A percentile compares a stretch with the other conserved stretches of the same genome.
phyloP scores from a whole-genome alignment of 1,140 invertebrate species.

The Calephelis virginiensis region DNA sequence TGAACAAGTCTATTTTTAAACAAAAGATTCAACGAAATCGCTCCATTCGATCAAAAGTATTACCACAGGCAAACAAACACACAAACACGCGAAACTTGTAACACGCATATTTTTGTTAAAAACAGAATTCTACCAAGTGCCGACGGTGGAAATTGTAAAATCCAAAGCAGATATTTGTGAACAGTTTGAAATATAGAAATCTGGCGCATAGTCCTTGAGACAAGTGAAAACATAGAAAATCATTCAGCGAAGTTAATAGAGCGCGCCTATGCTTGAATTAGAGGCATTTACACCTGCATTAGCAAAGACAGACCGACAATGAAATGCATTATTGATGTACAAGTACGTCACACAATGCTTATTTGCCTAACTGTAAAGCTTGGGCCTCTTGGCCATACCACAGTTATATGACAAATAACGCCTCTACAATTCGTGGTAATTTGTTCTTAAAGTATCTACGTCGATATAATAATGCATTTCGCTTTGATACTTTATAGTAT shows the following conservation, averaged over 20 bases:
- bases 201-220: conserved; percentile 1
- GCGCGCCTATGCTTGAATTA: conserved; percentile 5
- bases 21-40: too few species aligned
- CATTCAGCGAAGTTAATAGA: conserved; percentile 13
- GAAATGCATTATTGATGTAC: conserved; percentile 14
- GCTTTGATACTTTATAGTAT: neutral
- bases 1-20: too few species aligned
- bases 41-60: too few species aligned
- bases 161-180: too few species aligned
- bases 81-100: too few species aligned
- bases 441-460: neutral
- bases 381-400: conserved; percentile 6
- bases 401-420: conserved; percentile 6
- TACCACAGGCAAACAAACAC: too few species aligned
- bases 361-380: conserved; percentile 9
- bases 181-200: neutral
- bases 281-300: conserved; percentile 16
- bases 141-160: too few species aligned
- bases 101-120: too few species aligned
- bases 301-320: conserved; percentile 15
- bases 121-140: too few species aligned
- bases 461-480: neutral
- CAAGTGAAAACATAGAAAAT: conserved; percentile 15
- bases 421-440: conserved; percentile 6
- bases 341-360: conserved; percentile 12